These are phyloP conservation scores for Podotricha telesiphe DNA, from an alignment of 2,888 invertebrate species.

Conservation along the genomic window DNA sequence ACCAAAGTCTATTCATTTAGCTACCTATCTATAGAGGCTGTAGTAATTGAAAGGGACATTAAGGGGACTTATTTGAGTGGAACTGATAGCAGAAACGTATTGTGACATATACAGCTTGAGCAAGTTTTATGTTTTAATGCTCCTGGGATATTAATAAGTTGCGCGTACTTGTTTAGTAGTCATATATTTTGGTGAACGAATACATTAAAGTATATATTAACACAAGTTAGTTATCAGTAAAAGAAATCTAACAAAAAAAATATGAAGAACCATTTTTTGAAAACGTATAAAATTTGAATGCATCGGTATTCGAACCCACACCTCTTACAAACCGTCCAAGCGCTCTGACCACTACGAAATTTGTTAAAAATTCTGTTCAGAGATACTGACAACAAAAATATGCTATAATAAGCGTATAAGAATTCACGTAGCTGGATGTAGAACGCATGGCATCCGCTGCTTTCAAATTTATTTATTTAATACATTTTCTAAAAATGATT, in stretches of 20 bases:
- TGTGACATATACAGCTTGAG: conserved; percentile 55
- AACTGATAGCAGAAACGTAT: conserved; percentile 68
- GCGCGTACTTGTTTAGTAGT: not conserved
- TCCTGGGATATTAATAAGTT: conserved; percentile 10
- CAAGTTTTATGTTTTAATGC: conserved; percentile 19
- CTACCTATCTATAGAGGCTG: conserved; percentile 68
- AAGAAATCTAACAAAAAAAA: not conserved
- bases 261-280: no score
- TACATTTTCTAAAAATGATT: no score
- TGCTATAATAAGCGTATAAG: no score
- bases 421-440: no score
- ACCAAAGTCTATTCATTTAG: conserved; percentile 71
- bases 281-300: no score
- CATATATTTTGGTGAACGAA: not conserved
- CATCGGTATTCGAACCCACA: no score
- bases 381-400: no score
- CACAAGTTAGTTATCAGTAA: not conserved
- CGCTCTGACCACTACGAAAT: no score
- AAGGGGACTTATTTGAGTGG: conserved; percentile 67
- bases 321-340: no score
- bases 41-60: conserved; percentile 77
- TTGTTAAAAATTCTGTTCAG: no score
- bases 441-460: no score
- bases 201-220: not conserved
- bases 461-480: no score